Conservation (phyloP, 2,888 invertebrate genomes). For the Epinotia bilunana region DNA sequence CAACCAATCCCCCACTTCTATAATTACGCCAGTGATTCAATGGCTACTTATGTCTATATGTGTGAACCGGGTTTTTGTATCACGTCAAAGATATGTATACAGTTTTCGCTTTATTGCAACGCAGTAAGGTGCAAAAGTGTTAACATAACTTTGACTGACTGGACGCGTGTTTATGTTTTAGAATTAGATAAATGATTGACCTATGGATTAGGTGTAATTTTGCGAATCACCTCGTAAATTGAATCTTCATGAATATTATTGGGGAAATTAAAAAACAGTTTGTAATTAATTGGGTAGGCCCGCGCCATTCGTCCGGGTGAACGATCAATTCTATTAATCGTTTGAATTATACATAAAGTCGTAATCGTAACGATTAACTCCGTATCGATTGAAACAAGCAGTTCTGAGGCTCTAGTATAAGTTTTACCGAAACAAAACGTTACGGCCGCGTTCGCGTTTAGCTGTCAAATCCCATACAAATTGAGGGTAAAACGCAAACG, state of each 20-base stretch:
- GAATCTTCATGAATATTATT: conserved; percentile 51
- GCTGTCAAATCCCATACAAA: no score
- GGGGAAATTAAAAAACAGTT: conserved; percentile 13
- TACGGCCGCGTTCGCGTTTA: no score
- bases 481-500: no score
- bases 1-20: conserved; percentile 85
- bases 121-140: not conserved
- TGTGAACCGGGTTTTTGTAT: conserved; percentile 64
- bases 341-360: not conserved
- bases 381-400: not conserved
- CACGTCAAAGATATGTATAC: not conserved
- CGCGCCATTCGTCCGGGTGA: not conserved
- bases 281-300: conserved; percentile 3
- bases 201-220: conserved; percentile 54
- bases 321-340: conserved; percentile 6
- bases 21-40: conserved; percentile 85
- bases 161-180: conserved; percentile 72
- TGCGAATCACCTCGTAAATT: conserved; percentile 35
- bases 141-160: not conserved
- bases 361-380: not conserved
- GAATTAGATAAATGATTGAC: conserved; percentile 66
- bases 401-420: no score
- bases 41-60: conserved; percentile 82
- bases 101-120: not conserved
- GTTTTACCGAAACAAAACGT: no score